A percentile compares a stretch with the other conserved stretches of the same genome.
These are phyloP conservation scores for Homarus gammarus DNA, from an alignment of 2,888 invertebrate genomes.

Conservation along the genomic window DNA sequence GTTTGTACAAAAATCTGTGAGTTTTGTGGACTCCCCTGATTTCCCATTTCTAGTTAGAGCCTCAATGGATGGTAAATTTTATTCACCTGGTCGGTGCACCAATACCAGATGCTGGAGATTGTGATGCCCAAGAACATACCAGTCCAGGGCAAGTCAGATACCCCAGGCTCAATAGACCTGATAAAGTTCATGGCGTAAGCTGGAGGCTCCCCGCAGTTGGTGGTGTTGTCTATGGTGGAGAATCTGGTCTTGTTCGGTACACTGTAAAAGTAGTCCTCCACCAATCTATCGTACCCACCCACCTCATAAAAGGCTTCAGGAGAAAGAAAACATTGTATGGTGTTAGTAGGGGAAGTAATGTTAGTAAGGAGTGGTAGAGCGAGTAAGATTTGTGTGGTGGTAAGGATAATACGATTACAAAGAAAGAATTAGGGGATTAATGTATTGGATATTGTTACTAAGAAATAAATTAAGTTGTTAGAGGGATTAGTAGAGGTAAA, in stretches of 20 bases:
- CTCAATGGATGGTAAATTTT: background rate
- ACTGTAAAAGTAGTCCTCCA: conserved; percentile 79
- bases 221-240: conserved; percentile 71
- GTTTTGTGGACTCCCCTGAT: too few species aligned
- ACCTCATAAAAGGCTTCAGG: conserved; percentile 79
- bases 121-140: conserved; percentile 79
- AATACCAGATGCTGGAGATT: conserved; percentile 80
- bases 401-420: too few species aligned
- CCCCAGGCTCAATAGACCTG: conserved; percentile 77
- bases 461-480: too few species aligned
- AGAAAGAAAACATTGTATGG: background rate
- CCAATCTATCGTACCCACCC: conserved; percentile 80
- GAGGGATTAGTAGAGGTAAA: too few species aligned
- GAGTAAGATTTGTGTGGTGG: too few species aligned
- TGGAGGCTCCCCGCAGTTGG: conserved; percentile 78
- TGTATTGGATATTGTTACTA: too few species aligned
- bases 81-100: conserved; percentile 80
- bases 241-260: conserved; percentile 78
- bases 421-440: too few species aligned
- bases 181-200: conserved; percentile 79
- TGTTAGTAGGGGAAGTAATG: too few species aligned
- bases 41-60: too few species aligned
- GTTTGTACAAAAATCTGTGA: too few species aligned
- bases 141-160: conserved; percentile 79
- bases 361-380: too few species aligned